Evolutionary conservation across 2,797 vertebrate species (phyloP), one percentile per base, ranked within the genome.

Genomic region (Brachyalestes nurse): DNA sequence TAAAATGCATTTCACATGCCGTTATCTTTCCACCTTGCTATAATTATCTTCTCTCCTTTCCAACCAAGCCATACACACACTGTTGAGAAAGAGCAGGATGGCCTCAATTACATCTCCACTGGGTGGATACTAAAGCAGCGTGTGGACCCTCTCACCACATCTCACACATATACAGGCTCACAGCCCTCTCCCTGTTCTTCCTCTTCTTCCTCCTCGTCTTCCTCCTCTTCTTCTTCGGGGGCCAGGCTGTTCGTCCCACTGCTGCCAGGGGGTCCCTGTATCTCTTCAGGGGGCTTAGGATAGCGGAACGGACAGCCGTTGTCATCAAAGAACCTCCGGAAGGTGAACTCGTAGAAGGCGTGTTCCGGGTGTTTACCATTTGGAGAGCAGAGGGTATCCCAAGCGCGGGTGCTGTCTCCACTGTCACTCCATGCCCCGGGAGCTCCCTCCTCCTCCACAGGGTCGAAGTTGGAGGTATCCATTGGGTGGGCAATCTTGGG

Each of bases 401-500:
- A 93, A 0, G 97, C 93, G 77, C 95, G 95, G 69, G 94, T 92
- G 88, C 96, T 97, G 86, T 97, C 97, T 38, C 94, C 96, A 0
- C 97, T 98, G 81, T 97, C 94, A 0, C 94, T 95, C 96, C 97
- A 98, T 0, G 96, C 96, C 55, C 94, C 93, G 0, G 93, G 91
- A 0, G 88, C 91, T 0, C 92, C 92, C 75, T 99, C 98, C 80
- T 99, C 98, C 82, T 99, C 98, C 70, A 99, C 97, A 0, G 98
- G 98, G 90, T 99, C 98, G 55, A 99, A 99, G 92, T 99, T 99
- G 38, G 98, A 99, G 9, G 98, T 99, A 93, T 99, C 98, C 96
- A 97, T 99, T 1, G 97, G 97, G 88, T 99, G 98, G 87, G 97
- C 95, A 82, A 99, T 97, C 89, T 97, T 99, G 86, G 98, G 98